phyloP scores from a whole-genome alignment of 2,113 vertebrate species.

The Amphiprion ocellaris region DNA sequence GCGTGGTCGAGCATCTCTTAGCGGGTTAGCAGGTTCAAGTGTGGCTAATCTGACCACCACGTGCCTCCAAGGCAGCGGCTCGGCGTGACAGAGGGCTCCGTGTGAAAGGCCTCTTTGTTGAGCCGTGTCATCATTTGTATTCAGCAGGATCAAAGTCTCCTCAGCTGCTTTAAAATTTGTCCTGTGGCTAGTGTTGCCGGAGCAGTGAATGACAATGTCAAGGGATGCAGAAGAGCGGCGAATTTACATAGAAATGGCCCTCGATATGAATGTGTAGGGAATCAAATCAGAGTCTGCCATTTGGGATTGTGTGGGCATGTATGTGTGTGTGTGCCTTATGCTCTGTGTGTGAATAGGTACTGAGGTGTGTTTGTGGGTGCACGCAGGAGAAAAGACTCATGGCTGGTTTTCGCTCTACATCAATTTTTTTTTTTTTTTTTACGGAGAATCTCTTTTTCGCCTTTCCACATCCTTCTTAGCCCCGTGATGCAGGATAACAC shows the following conservation, averaged over 20 bases:
- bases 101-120: slow-evolving; percentile 65
- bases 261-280: slow-evolving; percentile 48
- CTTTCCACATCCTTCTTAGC: neutral
- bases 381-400: neutral
- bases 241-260: slow-evolving; percentile 76
- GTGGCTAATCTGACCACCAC: slow-evolving; percentile 53
- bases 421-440: neutral
- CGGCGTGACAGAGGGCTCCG: slow-evolving; percentile 21
- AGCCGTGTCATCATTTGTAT: slow-evolving; percentile 70
- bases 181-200: slow-evolving; percentile 47
- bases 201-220: slow-evolving; percentile 62
- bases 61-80: slow-evolving; percentile 34
- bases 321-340: slow-evolving; percentile 6
- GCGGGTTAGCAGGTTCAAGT: slow-evolving; percentile 32
- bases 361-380: slow-evolving; percentile 2
- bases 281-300: slow-evolving; percentile 48
- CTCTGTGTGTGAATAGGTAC: neutral
- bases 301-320: slow-evolving; percentile 37
- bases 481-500: neutral
- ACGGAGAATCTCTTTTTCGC: neutral
- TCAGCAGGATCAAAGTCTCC: slow-evolving; percentile 71
- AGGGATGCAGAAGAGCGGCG: slow-evolving; percentile 53
- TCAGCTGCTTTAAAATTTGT: slow-evolving; percentile 49
- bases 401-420: slow-evolving; percentile 1
- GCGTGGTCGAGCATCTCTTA: slow-evolving; percentile 5